Percentiles rank a stretch among this genome's conserved stretches.
Conservation (phyloP, 2,888 invertebrate genomes). For the Achlya flavicornis region DNA sequence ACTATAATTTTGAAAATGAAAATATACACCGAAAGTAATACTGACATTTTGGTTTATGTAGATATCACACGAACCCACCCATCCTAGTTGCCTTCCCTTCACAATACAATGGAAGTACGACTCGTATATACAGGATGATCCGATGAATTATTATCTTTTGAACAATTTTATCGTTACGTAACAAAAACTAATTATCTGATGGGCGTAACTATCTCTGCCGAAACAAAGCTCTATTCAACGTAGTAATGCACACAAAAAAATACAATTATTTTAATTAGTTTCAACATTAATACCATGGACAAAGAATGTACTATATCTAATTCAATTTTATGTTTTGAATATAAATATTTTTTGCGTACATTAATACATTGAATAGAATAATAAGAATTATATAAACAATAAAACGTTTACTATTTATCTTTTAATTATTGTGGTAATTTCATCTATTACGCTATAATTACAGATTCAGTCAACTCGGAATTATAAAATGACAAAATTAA, state of each 20-base stretch:
- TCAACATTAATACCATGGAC: slow-evolving; percentile 49
- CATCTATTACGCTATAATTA: slow-evolving; percentile 65
- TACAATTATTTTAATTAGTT: slow-evolving; percentile 28
- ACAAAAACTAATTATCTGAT: slow-evolving; percentile 38
- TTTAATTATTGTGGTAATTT: slow-evolving; percentile 35
- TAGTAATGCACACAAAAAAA: slow-evolving; percentile 52
- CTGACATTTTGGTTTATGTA: slow-evolving; percentile 63
- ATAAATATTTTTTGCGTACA: slow-evolving; percentile 32
- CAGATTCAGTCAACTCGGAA: slow-evolving; percentile 77
- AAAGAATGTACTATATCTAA: slow-evolving; percentile 54
- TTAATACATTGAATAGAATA: slow-evolving; percentile 63
- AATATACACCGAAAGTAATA: slow-evolving; percentile 57
- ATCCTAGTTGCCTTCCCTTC: slow-evolving; percentile 43
- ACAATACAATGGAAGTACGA: slow-evolving; percentile 52
- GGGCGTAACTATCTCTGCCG: slow-evolving; percentile 32
- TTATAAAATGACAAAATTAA: slow-evolving; percentile 61
- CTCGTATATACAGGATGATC: slow-evolving; percentile 27
- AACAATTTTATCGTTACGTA: slow-evolving; percentile 31
- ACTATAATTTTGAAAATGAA: slow-evolving; percentile 21
- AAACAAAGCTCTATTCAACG: slow-evolving; percentile 57
- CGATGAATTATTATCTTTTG: slow-evolving; percentile 44
- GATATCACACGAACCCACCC: slow-evolving; percentile 61
- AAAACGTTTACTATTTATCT: slow-evolving; percentile 35
- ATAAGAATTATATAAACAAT: slow-evolving; percentile 26
- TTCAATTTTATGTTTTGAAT: slow-evolving; percentile 34